Conservation (phyloP, 2,888 invertebrate genomes). For the Cataglyphis cursor region DNA sequence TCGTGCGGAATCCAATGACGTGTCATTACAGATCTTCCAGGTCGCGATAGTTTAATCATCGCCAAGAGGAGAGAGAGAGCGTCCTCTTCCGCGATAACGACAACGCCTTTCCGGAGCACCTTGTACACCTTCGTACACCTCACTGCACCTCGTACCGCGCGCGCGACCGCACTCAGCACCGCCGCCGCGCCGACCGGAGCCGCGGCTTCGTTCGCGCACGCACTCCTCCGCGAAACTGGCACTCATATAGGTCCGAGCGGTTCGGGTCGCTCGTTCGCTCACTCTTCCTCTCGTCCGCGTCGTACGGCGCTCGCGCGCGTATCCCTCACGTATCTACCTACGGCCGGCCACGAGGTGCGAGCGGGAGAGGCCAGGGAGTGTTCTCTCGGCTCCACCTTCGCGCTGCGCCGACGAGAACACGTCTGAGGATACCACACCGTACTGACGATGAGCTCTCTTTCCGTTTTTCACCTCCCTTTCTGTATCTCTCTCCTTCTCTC, state of each 20-base stretch:
- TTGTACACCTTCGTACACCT: constrained; percentile 32
- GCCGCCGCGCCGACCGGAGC: constrained; percentile 8
- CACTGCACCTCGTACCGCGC: constrained; percentile 21
- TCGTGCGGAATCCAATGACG: constrained; percentile 45
- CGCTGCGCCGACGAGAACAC: constrained; percentile 72
- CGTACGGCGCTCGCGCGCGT: constrained; percentile 68
- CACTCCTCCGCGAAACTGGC: constrained; percentile 69
- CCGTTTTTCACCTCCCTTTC: constrained; percentile 27
- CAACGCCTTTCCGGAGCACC: constrained; percentile 51
- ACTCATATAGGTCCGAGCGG: constrained; percentile 76
- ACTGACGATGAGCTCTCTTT: not conserved
- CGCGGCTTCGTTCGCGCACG: constrained; percentile 50
- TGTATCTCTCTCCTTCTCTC: constrained; percentile 24
- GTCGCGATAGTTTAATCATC: constrained; percentile 44
- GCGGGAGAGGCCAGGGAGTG: constrained; percentile 52
- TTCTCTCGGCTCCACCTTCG: constrained; percentile 70
- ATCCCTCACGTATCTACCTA: constrained; percentile 64
- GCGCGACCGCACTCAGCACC: constrained; percentile 33
- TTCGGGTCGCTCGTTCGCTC: constrained; percentile 19
- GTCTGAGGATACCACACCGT: constrained; percentile 69
- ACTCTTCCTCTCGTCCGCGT: constrained; percentile 51
- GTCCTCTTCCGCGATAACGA: constrained; percentile 28
- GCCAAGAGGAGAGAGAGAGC: constrained; percentile 21
- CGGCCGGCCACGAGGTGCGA: constrained; percentile 74
- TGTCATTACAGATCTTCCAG: constrained; percentile 47